A percentile compares a stretch with the other conserved stretches of the same genome.
phyloP scores from a whole-genome alignment of 2,888 invertebrate genomes.

The Drosophila multiciliata region DNA sequence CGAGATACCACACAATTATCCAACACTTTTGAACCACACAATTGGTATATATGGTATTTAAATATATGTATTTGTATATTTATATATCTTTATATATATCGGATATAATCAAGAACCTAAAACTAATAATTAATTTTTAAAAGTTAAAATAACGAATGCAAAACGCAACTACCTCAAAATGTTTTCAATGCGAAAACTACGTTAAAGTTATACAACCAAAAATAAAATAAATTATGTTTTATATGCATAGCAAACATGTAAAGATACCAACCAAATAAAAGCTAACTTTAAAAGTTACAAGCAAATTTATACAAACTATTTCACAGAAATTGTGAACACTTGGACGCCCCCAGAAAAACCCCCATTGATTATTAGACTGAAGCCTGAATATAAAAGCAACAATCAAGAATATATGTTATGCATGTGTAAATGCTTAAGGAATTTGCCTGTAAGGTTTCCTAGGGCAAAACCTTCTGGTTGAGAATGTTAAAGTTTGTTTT shows the following conservation, averaged over 20 bases:
- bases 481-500: conserved; percentile 38
- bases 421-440: conserved; percentile 12
- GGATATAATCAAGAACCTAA: conserved; percentile 57
- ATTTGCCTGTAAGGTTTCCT: conserved; percentile 17
- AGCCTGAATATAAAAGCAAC: conserved; percentile 47
- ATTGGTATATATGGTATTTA: conserved; percentile 2
- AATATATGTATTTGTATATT: conserved; percentile 5
- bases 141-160: conserved; percentile 30
- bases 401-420: conserved; percentile 14
- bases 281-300: conserved; percentile 72
- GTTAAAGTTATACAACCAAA: conserved; percentile 49
- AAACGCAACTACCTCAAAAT: conserved; percentile 68
- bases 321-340: conserved; percentile 10
- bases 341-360: conserved; percentile 14
- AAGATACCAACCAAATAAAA: conserved; percentile 55
- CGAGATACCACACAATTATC: conserved; percentile 26
- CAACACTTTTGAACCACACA: conserved; percentile 42
- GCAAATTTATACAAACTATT: conserved; percentile 57
- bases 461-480: conserved; percentile 16
- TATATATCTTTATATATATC: conserved; percentile 42
- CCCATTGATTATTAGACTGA: conserved; percentile 61
- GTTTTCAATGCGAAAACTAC: conserved; percentile 60
- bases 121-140: conserved; percentile 36
- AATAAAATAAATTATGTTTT: conserved; percentile 46
- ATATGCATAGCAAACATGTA: conserved; percentile 76